Evolutionary conservation across 2,888 invertebrate genomes (phyloP).

Genomic region (Dicranocentrus wangi): DNA sequence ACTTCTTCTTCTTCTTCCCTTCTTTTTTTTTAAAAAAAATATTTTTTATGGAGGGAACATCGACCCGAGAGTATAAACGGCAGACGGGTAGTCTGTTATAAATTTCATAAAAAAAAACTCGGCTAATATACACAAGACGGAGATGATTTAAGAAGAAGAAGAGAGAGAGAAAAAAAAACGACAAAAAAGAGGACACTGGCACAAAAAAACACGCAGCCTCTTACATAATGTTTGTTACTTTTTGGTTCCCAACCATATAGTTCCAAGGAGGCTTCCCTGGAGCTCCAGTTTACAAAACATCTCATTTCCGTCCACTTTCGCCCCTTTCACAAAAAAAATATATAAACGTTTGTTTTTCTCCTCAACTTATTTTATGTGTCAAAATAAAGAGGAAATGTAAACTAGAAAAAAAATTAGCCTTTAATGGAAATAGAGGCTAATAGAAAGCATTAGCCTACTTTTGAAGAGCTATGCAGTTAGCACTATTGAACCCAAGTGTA

Average conservation of each 20-base stretch:
- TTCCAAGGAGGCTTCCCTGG: background rate
- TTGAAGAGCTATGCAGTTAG: background rate
- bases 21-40: too few species aligned
- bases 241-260: background rate
- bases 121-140: background rate
- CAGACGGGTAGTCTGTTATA: too few species aligned
- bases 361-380: background rate
- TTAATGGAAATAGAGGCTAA: slow-evolving; percentile 19
- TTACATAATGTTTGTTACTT: too few species aligned
- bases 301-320: slow-evolving; percentile 27
- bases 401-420: background rate
- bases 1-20: too few species aligned
- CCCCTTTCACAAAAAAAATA: background rate
- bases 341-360: slow-evolving; percentile 28
- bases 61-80: too few species aligned
- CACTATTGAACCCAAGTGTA: too few species aligned
- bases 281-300: slow-evolving; percentile 2
- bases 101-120: background rate
- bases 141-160: slow-evolving; percentile 1
- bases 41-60: slow-evolving; percentile 21
- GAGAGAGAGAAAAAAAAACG: background rate
- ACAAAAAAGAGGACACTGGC: background rate
- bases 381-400: background rate
- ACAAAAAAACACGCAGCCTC: too few species aligned
- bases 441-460: background rate